Percentiles rank a stretch among this genome's conserved stretches.
These are phyloP conservation scores for Nephila pilipes DNA, from an alignment of 1,140 invertebrate species.

Conservation along the genomic window DNA sequence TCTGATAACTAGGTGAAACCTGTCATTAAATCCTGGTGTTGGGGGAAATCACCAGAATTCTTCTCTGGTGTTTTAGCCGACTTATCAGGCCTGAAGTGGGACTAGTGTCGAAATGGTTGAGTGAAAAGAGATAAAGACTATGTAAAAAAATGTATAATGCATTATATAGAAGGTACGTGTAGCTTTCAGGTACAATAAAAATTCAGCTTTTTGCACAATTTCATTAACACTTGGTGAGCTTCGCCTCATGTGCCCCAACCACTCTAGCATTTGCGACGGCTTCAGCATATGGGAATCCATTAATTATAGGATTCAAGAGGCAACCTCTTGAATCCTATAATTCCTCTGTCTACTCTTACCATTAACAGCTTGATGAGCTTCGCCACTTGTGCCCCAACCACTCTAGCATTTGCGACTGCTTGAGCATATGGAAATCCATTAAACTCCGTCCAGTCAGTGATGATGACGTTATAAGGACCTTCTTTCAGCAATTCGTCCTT, in stretches of 20 bases:
- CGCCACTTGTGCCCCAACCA: conserved; percentile 1
- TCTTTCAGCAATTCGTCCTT: conserved; percentile 52
- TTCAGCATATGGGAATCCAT: conserved; percentile 71
- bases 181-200: too few relatives aligned
- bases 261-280: conserved; percentile 72
- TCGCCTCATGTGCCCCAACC: conserved; percentile 3
- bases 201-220: too few relatives aligned
- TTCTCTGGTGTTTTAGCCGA: too few relatives aligned
- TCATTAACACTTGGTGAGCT: conserved; percentile 19
- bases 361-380: conserved; percentile 29
- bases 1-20: too few relatives aligned
- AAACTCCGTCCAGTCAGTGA: conserved; percentile 66
- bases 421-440: conserved; percentile 75
- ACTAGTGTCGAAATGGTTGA: too few relatives aligned
- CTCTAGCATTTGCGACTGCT: conserved; percentile 71
- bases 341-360: neutral
- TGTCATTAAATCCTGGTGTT: too few relatives aligned
- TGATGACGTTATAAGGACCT: conserved; percentile 72
- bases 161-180: too few relatives aligned
- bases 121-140: too few relatives aligned
- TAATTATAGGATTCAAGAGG: too few relatives aligned
- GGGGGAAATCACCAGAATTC: too few relatives aligned
- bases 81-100: too few relatives aligned
- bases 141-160: too few relatives aligned
- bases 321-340: neutral